A percentile compares a stretch with the other conserved stretches of the same genome.
phyloP scores from a whole-genome alignment of 1,140 invertebrate genomes.

The Leptinotarsa lineolata region DNA sequence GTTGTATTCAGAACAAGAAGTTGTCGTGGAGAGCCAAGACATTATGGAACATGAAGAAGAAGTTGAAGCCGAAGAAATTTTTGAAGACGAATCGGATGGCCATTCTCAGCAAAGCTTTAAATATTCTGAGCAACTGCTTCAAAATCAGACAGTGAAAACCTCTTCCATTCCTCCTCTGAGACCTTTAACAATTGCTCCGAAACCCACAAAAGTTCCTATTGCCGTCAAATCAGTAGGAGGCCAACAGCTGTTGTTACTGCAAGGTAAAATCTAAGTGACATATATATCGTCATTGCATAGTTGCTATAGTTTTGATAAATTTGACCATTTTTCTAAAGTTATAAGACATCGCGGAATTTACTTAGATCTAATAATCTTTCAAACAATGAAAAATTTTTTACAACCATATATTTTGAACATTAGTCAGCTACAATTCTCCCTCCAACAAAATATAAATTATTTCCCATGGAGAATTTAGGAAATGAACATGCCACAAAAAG shows the following conservation, averaged over 20 bases:
- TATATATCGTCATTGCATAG: too few species aligned
- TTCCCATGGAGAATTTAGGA: too few species aligned
- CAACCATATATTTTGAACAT: too few species aligned
- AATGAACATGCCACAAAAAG: background rate
- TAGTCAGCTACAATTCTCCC: too few species aligned
- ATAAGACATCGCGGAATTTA: too few species aligned
- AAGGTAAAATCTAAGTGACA: constrained; percentile 38
- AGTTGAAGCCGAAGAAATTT: constrained; percentile 46
- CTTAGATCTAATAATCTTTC: background rate
- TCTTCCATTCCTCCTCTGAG: constrained; percentile 50
- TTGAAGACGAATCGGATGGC: constrained; percentile 46
- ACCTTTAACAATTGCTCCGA: constrained; percentile 55
- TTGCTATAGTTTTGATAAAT: too few species aligned
- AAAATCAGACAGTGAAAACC: constrained; percentile 42
- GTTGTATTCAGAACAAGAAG: background rate
- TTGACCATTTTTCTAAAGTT: too few species aligned
- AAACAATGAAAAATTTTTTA: too few species aligned
- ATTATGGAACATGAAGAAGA: constrained; percentile 44
- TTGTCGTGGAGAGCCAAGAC: constrained; percentile 26
- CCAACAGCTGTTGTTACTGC: constrained; percentile 50
- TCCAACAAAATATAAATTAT: too few species aligned
- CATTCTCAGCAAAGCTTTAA: constrained; percentile 41
- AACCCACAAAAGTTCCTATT: constrained; percentile 53
- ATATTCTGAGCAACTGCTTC: constrained; percentile 42
- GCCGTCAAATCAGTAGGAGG: constrained; percentile 50